These are phyloP conservation scores for Zelostemma sp. DNA, from an alignment of 1,140 invertebrate species.

Conservation along the genomic window DNA sequence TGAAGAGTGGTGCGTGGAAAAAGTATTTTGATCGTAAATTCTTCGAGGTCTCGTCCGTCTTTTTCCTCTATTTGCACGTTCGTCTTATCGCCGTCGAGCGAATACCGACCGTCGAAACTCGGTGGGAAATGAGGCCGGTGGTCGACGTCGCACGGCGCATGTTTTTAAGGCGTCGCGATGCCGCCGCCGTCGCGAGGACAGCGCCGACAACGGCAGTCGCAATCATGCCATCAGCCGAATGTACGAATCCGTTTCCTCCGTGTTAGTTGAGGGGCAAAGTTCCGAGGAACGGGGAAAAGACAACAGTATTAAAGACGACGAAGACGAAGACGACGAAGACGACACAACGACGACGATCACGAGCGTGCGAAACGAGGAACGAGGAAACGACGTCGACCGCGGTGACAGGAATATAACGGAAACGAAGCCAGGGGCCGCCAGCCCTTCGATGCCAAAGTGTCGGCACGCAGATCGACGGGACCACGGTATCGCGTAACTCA, in stretches of 20 bases:
- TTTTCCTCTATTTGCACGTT: neutral
- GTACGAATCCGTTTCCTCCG: conserved; percentile 53
- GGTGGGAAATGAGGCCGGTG: conserved; percentile 36
- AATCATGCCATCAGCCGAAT: conserved; percentile 68
- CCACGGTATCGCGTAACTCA: conserved; percentile 37
- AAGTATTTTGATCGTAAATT: conserved; percentile 2
- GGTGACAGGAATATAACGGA: neutral
- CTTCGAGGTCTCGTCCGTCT: neutral
- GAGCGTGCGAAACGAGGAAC: too few species aligned
- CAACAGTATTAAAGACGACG: conserved; percentile 7
- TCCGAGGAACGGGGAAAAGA: conserved; percentile 7
- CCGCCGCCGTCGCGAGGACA: too few species aligned
- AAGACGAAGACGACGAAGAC: conserved; percentile 8
- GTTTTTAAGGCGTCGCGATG: conserved; percentile 55
- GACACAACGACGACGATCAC: conserved; percentile 10
- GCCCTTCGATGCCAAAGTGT: conserved; percentile 43
- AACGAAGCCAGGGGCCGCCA: conserved; percentile 17
- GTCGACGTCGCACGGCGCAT: conserved; percentile 51
- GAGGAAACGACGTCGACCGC: too few species aligned
- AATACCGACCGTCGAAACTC: conserved; percentile 16
- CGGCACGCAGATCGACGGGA: conserved; percentile 30
- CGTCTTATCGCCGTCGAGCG: conserved; percentile 11
- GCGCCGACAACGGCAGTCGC: conserved; percentile 59
- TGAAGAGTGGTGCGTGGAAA: too few species aligned
- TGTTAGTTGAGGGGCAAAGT: conserved; percentile 41